Evolutionary conservation across 2,797 vertebrate genomes (phyloP).

Genomic region (Pterois miles): DNA sequence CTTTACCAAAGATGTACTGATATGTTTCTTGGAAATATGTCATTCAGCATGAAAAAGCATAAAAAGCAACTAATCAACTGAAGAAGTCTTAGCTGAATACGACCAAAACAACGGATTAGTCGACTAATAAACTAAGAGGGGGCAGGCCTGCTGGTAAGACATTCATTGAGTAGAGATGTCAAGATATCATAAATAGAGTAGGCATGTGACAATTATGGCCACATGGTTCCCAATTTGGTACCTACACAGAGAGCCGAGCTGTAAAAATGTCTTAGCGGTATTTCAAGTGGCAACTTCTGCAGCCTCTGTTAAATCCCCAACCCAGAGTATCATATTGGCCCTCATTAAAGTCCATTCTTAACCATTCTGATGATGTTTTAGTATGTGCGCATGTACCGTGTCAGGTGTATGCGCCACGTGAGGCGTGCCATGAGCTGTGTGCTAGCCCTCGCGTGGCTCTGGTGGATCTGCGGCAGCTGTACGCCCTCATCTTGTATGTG

Average conservation of each 20-base stretch:
- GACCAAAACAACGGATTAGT: no score
- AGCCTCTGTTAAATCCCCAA: constrained; percentile 29
- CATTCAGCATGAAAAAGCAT: no score
- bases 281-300: constrained; percentile 29
- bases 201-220: constrained; percentile 41
- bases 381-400: constrained; percentile 21
- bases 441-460: constrained; percentile 12
- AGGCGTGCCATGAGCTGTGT: constrained; percentile 2
- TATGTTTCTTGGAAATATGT: no score
- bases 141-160: constrained; percentile 9
- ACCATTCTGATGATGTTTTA: constrained; percentile 20
- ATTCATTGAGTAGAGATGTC: constrained; percentile 16
- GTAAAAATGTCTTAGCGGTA: constrained; percentile 47
- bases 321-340: background rate
- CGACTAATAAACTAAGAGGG: no score
- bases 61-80: accelerated
- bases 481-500: constrained; percentile 43
- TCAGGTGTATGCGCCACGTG: constrained; percentile 68
- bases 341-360: background rate
- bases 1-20: no score
- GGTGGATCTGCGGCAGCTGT: constrained; percentile 17
- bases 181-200: constrained; percentile 36
- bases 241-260: constrained; percentile 24
- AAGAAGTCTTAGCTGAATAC: no score
- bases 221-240: constrained; percentile 48